These are phyloP conservation scores for Philypnodon macrostomus DNA, from an alignment of 2,797 vertebrate genomes.

Conservation along the genomic window DNA sequence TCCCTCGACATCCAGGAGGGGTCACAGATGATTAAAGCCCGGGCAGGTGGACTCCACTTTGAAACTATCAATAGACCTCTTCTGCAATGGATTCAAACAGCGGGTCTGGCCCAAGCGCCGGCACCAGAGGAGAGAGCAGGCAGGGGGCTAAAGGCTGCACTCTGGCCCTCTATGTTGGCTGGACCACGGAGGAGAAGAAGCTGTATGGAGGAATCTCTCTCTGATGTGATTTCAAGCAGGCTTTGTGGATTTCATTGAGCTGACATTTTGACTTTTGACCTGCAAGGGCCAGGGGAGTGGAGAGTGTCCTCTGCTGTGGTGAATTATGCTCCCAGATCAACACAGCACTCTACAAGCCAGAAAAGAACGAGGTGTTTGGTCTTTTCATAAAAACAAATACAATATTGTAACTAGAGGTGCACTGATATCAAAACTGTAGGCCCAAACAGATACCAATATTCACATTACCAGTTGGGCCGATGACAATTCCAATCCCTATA, in stretches of 20 bases:
- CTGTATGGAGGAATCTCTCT: conserved; percentile 44
- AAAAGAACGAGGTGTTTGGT: background rate
- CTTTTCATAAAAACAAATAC: background rate
- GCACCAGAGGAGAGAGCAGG: conserved; percentile 37
- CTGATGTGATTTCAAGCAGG: conserved; percentile 56
- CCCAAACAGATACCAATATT: too few species aligned
- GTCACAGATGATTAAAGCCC: conserved; percentile 78
- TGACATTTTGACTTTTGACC: conserved; percentile 50
- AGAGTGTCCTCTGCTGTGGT: background rate
- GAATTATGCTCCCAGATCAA: conserved; percentile 5
- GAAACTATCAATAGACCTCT: conserved; percentile 75
- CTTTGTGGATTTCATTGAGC: conserved; percentile 56
- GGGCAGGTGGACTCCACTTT: conserved; percentile 78
- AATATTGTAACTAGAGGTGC: too few species aligned
- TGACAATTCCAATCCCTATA: too few species aligned
- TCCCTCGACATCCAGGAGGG: conserved; percentile 58
- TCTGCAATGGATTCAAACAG: too few species aligned
- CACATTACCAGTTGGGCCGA: too few species aligned
- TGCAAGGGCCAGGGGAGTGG: background rate
- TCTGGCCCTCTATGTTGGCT: conserved; percentile 34
- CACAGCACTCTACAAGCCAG: background rate
- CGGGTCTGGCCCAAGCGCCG: conserved; percentile 47
- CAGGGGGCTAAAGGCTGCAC: conserved; percentile 55
- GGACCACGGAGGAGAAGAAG: conserved; percentile 1
- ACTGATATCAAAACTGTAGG: too few species aligned